These are phyloP conservation scores for Synanthedon formicaeformis DNA, from an alignment of 2,888 invertebrate species.

Conservation along the genomic window DNA sequence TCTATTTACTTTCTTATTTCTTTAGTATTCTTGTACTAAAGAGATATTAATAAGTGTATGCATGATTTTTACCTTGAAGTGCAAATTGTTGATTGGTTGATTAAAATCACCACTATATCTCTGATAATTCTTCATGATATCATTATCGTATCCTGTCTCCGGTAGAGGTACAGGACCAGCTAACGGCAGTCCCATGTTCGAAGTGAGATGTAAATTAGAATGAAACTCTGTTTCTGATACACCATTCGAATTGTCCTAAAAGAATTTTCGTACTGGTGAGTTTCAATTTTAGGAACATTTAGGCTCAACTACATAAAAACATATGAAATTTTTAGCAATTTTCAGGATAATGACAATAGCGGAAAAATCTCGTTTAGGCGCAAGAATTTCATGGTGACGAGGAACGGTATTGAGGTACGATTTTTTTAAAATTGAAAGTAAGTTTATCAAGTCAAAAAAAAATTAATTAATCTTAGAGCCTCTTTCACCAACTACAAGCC, in stretches of 20 bases:
- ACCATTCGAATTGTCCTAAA: conserved; percentile 65
- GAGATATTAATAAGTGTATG: too few relatives aligned
- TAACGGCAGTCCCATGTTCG: conserved; percentile 74
- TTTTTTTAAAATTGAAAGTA: too few relatives aligned
- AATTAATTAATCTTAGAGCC: too few relatives aligned
- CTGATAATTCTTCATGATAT: conserved; percentile 56
- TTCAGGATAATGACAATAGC: too few relatives aligned
- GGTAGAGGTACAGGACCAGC: conserved; percentile 84
- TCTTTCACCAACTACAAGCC: too few relatives aligned
- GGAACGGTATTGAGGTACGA: too few relatives aligned
- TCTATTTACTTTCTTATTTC: too few relatives aligned
- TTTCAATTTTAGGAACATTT: background rate
- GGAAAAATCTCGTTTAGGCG: too few relatives aligned
- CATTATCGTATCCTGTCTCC: conserved; percentile 72
- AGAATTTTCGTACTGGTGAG: background rate
- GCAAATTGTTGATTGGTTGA: conserved; percentile 70
- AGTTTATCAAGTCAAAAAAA: too few relatives aligned
- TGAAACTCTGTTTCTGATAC: conserved; percentile 68
- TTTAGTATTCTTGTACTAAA: too few relatives aligned
- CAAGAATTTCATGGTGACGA: too few relatives aligned
- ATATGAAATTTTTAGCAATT: background rate
- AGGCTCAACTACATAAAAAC: too few relatives aligned
- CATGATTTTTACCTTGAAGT: conserved; percentile 55
- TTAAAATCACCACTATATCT: conserved; percentile 82
- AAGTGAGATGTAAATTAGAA: conserved; percentile 45